Conservation (phyloP, 2,888 invertebrate genomes). For the Tetragonula carbonaria region DNA sequence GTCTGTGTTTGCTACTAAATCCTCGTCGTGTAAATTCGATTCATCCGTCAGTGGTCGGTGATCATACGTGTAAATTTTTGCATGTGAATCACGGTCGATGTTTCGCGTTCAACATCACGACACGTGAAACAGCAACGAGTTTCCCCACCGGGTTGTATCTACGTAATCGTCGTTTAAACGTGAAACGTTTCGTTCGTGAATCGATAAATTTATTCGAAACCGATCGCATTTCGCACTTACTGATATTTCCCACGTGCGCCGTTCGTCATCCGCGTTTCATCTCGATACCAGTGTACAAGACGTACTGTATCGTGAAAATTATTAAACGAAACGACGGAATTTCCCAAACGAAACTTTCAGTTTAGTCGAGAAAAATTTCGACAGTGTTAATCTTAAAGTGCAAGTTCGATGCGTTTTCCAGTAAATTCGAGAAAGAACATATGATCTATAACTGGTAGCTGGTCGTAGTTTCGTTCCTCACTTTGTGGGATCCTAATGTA, state of each 20-base stretch:
- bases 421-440: too few relatives aligned
- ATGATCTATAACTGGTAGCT: too few relatives aligned
- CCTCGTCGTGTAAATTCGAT: not conserved
- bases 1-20: not conserved
- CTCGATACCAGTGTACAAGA: not conserved
- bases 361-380: too few relatives aligned
- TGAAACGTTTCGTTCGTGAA: constrained; percentile 15
- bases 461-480: too few relatives aligned
- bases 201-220: constrained; percentile 1
- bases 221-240: not conserved
- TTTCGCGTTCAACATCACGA: not conserved
- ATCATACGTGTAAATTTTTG: not conserved
- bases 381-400: too few relatives aligned
- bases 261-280: not conserved
- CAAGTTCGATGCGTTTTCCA: too few relatives aligned
- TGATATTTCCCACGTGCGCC: constrained; percentile 12
- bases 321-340: too few relatives aligned
- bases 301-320: too few relatives aligned
- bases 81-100: not conserved
- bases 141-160: not conserved
- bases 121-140: not conserved
- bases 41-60: not conserved
- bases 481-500: too few relatives aligned
- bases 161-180: constrained; percentile 12
- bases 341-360: too few relatives aligned